Percentiles rank a stretch among this genome's conserved stretches.
phyloP scores from a whole-genome alignment of 2,113 vertebrate species.

The Elaphurus davidianus region DNA sequence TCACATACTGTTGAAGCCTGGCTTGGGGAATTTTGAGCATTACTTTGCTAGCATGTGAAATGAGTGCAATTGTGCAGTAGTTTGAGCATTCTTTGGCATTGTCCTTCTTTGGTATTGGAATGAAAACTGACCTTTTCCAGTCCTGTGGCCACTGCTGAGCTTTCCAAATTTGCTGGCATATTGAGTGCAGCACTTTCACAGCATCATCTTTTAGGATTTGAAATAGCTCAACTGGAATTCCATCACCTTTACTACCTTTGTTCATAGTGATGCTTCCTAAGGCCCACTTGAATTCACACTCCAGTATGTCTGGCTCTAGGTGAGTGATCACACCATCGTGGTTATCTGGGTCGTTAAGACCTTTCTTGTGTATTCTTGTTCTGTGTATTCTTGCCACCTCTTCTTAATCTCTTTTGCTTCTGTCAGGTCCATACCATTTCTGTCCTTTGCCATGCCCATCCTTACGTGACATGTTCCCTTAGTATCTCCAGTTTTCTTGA shows the following conservation, averaged over 20 bases:
- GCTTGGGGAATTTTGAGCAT: background rate
- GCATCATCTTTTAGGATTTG: background rate
- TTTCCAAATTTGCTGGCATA: background rate
- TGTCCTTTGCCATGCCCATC: background rate
- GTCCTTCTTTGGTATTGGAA: background rate
- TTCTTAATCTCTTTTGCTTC: background rate
- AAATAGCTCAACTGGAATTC: background rate
- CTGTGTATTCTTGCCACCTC: background rate
- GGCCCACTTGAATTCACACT: background rate
- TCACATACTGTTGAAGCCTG: background rate
- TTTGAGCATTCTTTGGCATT: background rate
- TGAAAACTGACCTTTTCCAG: background rate
- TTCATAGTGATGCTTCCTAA: background rate
- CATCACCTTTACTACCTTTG: background rate
- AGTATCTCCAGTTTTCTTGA: background rate
- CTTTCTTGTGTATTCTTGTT: background rate
- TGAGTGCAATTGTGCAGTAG: background rate
- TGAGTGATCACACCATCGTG: background rate
- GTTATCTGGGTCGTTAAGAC: background rate
- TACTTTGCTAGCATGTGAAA: background rate
- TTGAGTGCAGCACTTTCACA: background rate
- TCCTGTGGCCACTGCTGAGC: background rate
- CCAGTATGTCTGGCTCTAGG: background rate
- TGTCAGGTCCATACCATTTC: background rate
- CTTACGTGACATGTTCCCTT: fast-evolving